These are phyloP conservation scores for Silurus aristotelis DNA, from an alignment of 2,797 vertebrate genomes.

Conservation along the genomic window DNA sequence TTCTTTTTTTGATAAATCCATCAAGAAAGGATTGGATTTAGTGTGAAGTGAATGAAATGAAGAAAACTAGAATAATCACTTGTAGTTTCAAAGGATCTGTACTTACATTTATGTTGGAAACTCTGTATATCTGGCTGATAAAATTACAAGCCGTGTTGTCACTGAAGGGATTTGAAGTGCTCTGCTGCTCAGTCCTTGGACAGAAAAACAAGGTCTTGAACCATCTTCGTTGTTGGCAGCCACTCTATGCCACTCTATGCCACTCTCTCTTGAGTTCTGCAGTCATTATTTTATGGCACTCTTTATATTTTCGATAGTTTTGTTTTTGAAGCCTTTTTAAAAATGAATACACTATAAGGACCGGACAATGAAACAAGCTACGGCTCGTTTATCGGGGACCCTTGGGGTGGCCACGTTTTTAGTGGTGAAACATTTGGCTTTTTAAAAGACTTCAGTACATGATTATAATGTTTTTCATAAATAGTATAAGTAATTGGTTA, in stretches of 20 bases:
- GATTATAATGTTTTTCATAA: neutral
- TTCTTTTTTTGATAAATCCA: too few species aligned
- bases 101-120: neutral
- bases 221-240: neutral
- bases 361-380: constrained; percentile 6
- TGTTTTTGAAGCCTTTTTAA: constrained; percentile 6
- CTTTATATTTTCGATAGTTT: constrained; percentile 18
- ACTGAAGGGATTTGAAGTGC: neutral
- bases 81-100: neutral
- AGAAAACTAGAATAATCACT: neutral
- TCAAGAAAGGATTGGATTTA: neutral
- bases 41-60: too few species aligned
- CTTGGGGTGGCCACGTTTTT: neutral
- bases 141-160: neutral
- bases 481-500: neutral
- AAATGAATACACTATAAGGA: constrained; percentile 2
- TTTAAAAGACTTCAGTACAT: neutral
- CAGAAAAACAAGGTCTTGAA: neutral
- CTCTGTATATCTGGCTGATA: neutral
- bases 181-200: neutral
- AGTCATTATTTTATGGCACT: neutral
- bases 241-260: neutral
- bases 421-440: neutral
- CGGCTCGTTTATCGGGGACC: neutral
- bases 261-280: neutral